Base-by-base conservation (phyloP, 2,113 vertebrate species). In the Notarius lentiginosus region DNA sequence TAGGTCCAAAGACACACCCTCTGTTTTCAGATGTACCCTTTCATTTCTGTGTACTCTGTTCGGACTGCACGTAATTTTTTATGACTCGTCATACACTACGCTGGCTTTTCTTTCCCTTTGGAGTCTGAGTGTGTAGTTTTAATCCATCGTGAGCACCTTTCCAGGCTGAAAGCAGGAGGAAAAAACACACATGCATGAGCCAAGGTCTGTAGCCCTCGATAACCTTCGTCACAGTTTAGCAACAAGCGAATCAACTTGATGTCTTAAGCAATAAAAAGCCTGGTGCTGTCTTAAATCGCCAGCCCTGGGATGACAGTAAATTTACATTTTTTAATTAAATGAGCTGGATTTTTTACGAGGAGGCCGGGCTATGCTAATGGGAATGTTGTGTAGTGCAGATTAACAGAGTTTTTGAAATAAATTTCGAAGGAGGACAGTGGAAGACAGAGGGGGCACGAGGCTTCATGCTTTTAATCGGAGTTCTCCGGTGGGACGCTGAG, bases 251-350 rank as follows among this genome's bases (percentile, higher is more conserved):
- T 98, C 97, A 97, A 97, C 98, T 98, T 97, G 97, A 98, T 97
- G 97, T 98, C 97, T 99, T 98, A 96, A 98, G 98, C 97, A 98
- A 98, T 99, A 99, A 98, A 99, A 98, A 97, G 97, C 97, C 97
- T 97, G 96, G 97, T 98, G 97, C 97, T 96, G 96, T 98, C 97
- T 96, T 98, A 96, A 98, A 98, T 99, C 97, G 97, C 96, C 94
- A 95, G 96, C 97, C 97, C 97, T 98, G 92, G 96, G 97, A 97
- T 98, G 98, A 98, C 97, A 99, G 97, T 97, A 99, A 99, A 99
- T 99, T 99, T 98, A 99, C 98, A 99, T 99, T 99, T 99, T 99
- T 99, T 99, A 99, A 99, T 99, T 99, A 99, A 99, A 99, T 97
- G 97, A 99, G 97, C 96, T 96, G 95, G 96, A 97, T 97, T 98